Evolutionary conservation across 2,888 invertebrate species (phyloP), one percentile per base, ranked within the genome.

Genomic region (Ctenicera cuprea): DNA sequence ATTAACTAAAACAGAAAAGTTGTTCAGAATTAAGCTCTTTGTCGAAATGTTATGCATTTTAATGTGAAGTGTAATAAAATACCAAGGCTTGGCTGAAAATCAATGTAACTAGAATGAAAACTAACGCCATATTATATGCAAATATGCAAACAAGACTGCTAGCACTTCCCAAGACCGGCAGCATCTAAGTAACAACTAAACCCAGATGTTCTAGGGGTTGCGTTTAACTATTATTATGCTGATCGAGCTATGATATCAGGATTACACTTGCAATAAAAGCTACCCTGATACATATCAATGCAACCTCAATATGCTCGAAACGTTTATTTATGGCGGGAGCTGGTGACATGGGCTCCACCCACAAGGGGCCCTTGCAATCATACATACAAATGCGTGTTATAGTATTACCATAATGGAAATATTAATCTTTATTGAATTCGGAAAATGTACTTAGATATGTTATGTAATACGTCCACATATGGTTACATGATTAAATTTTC

Each of bases 251-350:
- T 87, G 87, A 87, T 87, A 87, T 85, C 83, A 82, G 87, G 87
- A 87, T 87, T 87, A 87, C 87, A 85, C 83, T 83, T 83, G 87
- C 86, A 87, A 87, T 87, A 87, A 87, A 87, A 87, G 85, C 85
- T 82, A 84, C 85, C 83, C 84, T 85, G 86, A 86, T 86, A 86
- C 85, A 86, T 86, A 86, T 87, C 86, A 86, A 86, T 86, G 85
- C 86, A 86, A 85, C 86, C 87, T 86, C 87, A 87, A 87, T 86
- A 86, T 87, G 86, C 84, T 85, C 82, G 80, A 77, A 78, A 76
- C 81, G 78, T 80, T 83, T 86, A 85, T 86, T 86, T 86, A 86
- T 81, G 83, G 68, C 81, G 80, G 80, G 79, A 80, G 75, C 81
- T 83, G 84, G 83, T 84, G 84, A 85, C 84, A 83, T 77, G 74